Conservation (phyloP, 2,113 vertebrate species). For the Lepus timidus region DNA sequence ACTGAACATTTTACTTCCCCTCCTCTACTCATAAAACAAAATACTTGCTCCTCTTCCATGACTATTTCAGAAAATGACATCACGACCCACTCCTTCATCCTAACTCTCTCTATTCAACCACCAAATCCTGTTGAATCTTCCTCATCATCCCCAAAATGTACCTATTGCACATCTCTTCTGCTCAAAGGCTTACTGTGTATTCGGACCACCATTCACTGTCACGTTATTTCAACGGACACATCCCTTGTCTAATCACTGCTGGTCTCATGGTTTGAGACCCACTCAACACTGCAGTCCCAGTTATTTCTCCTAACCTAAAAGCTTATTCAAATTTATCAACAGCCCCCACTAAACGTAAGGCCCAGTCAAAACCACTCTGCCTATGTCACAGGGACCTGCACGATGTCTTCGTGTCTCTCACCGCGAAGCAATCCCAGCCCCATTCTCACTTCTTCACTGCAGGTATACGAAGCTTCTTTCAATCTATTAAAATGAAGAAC, state of each 20-base stretch:
- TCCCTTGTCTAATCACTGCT: neutral
- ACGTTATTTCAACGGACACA: neutral
- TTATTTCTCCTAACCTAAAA: neutral
- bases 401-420: neutral
- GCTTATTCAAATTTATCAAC: neutral
- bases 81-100: neutral
- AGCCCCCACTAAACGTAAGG: neutral
- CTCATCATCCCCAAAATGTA: neutral
- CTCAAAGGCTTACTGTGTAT: neutral
- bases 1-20: neutral
- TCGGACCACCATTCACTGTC: neutral
- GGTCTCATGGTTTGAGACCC: neutral
- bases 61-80: neutral
- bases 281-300: neutral
- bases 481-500: conserved; percentile 3
- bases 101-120: neutral
- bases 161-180: neutral
- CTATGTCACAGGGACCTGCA: neutral
- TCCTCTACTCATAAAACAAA: neutral
- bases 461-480: neutral
- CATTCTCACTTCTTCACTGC: neutral
- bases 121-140: neutral
- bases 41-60: neutral
- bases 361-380: neutral
- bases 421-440: neutral